Base-by-base conservation (phyloP, 2,888 invertebrate species). In the Gandaritis pyraliata region DNA sequence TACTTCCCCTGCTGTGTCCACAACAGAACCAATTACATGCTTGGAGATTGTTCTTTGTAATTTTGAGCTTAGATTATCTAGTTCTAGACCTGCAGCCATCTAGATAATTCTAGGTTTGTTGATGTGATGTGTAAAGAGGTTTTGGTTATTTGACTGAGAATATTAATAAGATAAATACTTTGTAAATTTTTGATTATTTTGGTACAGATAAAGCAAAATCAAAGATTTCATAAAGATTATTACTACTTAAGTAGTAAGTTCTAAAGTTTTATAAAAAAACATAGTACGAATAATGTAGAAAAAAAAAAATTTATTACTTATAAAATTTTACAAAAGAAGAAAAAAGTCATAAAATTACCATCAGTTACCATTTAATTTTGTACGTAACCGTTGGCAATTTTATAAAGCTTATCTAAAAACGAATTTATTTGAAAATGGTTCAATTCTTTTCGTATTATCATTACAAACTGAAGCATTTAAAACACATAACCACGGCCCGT, bases 41-140 rank as follows among this genome's bases (percentile, higher is more conserved):
- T 52, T 23, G 15, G 43, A 63, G 51, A 55, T 58, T 63, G 63
- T 55, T 62, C 63, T 55, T 55, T 55, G 63, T 55, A 54, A 63
- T 58, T 63, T 58, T 58, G 58, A 63, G 54, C 51, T 63, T 39
- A 45, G 57, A 38, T 36, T 33, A 33, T 39, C 23, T 43, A 47
- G 39, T 54, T 53, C 41, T 60, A 49, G 39, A 23, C 5, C 23
- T 23, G 23, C 23, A 23, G 6, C 23, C 6, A 23, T 23, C 23
- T 23, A 23, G 3, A 1, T 23, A 23, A 2, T 30, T 10, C 33
- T n/a, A 13, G 52, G 39, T 1, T 39, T 51, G 2, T 12, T 15
- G 8, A 39, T n/a, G n/a, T 12, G n/a, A 39, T 39, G 38, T 39
- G 38, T n/a, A n/a, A 6, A n/a, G 13, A n/a, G 38, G n/a, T 5